Conservation (phyloP, 2,888 invertebrate genomes). For the Thera obeliscata region DNA sequence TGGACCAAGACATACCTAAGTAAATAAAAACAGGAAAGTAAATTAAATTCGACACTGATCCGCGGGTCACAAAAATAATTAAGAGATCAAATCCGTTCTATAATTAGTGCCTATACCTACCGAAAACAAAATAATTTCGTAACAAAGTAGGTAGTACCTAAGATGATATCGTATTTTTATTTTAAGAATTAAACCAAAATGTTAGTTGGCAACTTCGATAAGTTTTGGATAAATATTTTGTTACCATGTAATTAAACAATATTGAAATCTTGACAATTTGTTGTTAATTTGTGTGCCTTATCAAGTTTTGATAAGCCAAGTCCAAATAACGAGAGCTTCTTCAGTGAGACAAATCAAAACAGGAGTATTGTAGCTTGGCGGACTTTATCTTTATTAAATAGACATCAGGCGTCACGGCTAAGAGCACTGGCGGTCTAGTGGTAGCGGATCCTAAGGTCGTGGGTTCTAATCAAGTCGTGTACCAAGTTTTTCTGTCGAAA, state of each 20-base stretch:
- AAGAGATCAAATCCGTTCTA: slow-evolving; percentile 14
- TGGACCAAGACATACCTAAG: too few relatives aligned
- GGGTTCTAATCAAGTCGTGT: too few relatives aligned
- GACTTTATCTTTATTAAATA: slow-evolving; percentile 1
- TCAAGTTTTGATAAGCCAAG: slow-evolving; percentile 25
- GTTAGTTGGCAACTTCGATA: slow-evolving; percentile 31
- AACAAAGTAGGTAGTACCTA: slow-evolving; percentile 5
- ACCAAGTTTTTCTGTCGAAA: too few relatives aligned
- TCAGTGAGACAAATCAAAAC: slow-evolving; percentile 32
- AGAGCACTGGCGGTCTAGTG: too few relatives aligned
- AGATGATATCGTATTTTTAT: slow-evolving; percentile 8
- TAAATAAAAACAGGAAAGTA: not conserved
- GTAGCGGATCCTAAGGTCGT: too few relatives aligned
- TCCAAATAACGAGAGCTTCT: slow-evolving; percentile 13
- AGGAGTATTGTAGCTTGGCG: slow-evolving; percentile 19
- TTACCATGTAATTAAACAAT: slow-evolving; percentile 42
- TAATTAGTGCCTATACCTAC: slow-evolving; percentile 5
- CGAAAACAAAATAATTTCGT: slow-evolving; percentile 18
- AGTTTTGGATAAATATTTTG: slow-evolving; percentile 25
- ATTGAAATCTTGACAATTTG: slow-evolving; percentile 30
- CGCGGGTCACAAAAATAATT: slow-evolving; percentile 5
- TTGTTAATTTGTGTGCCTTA: slow-evolving; percentile 31
- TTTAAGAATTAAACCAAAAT: slow-evolving; percentile 12
- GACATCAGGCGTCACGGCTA: too few relatives aligned
- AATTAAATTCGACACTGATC: slow-evolving; percentile 1